Percentiles rank a stretch among this genome's conserved stretches.
Evolutionary conservation across 2,797 vertebrate species (phyloP).

Genomic region (Otolemur crassicaudatus): DNA sequence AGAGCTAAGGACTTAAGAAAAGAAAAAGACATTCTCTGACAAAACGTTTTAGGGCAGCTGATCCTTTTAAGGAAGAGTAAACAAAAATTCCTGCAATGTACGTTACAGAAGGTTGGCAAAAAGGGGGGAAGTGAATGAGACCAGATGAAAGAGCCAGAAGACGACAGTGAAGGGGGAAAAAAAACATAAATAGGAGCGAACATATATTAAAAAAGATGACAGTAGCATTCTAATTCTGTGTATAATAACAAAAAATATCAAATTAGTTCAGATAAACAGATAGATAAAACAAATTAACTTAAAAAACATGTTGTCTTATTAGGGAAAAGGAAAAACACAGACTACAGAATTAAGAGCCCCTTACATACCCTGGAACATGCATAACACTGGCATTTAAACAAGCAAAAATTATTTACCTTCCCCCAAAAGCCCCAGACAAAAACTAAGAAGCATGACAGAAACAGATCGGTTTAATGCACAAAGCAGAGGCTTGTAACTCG

Average conservation of each 20-base stretch:
- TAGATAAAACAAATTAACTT: neutral
- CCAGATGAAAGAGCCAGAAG: slow-evolving; percentile 22
- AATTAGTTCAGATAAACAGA: neutral
- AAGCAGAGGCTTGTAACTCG: neutral
- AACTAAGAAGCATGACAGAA: neutral
- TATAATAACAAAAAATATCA: slow-evolving; percentile 48
- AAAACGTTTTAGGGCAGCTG: neutral
- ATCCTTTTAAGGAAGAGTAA: slow-evolving; percentile 22
- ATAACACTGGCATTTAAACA: neutral
- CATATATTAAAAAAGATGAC: neutral
- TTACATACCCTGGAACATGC: neutral
- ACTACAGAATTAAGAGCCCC: slow-evolving; percentile 19
- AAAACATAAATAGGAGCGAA: slow-evolving; percentile 8
- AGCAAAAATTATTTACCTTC: slow-evolving; percentile 39
- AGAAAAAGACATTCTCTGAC: neutral
- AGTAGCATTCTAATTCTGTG: neutral
- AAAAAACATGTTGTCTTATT: neutral
- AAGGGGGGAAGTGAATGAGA: neutral
- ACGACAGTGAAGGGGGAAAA: neutral
- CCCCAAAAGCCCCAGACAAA: neutral
- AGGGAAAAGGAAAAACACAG: neutral
- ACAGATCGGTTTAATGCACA: neutral
- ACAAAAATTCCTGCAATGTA: neutral
- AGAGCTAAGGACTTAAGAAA: neutral
- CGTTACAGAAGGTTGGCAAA: neutral